Conservation (phyloP, 2,888 invertebrate species). For the Apocheima hispidaria region DNA sequence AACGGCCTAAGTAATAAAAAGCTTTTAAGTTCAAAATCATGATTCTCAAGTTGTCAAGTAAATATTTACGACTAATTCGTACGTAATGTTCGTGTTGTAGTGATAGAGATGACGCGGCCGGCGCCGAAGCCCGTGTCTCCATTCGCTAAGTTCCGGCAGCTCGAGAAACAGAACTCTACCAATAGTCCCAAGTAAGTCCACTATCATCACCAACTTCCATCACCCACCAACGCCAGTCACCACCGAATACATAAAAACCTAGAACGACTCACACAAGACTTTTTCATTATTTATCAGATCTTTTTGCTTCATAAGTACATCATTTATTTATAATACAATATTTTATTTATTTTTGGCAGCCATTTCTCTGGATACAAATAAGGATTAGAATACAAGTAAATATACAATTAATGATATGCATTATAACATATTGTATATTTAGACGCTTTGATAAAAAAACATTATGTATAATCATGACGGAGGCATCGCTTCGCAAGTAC, state of each 20-base stretch:
- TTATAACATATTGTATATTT: conserved; percentile 66
- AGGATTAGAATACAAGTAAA: conserved; percentile 76
- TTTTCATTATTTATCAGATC: conserved; percentile 41
- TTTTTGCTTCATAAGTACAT: conserved; percentile 60
- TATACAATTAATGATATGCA: conserved; percentile 68
- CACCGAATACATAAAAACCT: conserved; percentile 23
- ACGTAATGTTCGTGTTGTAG: conserved; percentile 68
- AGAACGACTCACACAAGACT: conserved; percentile 23
- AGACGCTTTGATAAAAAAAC: conserved; percentile 65
- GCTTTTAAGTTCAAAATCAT: too few relatives aligned
- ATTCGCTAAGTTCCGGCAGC: conserved; percentile 96
- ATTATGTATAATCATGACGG: conserved; percentile 39
- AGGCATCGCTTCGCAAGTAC: conserved; percentile 42
- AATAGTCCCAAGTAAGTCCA: conserved; percentile 91
- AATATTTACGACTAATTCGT: not conserved
- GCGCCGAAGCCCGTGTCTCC: conserved; percentile 91
- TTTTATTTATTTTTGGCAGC: conserved; percentile 79
- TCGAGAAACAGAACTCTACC: conserved; percentile 94
- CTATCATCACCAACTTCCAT: not conserved
- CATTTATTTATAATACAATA: conserved; percentile 59
- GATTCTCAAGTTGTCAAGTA: too few relatives aligned
- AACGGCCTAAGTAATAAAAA: too few relatives aligned
- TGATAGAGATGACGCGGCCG: conserved; percentile 83
- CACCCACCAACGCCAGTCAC: conserved; percentile 8
- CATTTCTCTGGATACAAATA: conserved; percentile 76